Evolutionary conservation across 1,140 invertebrate species (phyloP).

Genomic region (Zaprionus tsacasi): DNA sequence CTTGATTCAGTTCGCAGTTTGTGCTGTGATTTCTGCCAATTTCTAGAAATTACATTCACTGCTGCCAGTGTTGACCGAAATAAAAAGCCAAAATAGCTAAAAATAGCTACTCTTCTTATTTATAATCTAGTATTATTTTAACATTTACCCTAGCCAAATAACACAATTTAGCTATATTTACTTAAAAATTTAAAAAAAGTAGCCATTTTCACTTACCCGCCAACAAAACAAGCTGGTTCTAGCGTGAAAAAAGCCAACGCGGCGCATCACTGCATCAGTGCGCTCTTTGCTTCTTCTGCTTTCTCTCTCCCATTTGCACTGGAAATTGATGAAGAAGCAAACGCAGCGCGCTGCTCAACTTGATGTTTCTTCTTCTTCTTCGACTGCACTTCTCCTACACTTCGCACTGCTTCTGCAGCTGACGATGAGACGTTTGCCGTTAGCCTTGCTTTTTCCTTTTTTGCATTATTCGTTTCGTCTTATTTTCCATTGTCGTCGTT

Average conservation of each 20-base stretch:
- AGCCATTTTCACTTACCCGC: background rate
- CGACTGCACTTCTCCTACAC: conserved; percentile 26
- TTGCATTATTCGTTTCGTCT: conserved; percentile 16
- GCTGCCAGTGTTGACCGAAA: conserved; percentile 18
- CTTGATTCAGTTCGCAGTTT: conserved; percentile 14
- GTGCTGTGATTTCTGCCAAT: conserved; percentile 50
- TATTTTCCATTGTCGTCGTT: conserved; percentile 4
- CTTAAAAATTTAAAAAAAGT: background rate
- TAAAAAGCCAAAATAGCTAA: background rate
- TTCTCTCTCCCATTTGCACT: conserved; percentile 18
- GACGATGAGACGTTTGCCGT: conserved; percentile 44
- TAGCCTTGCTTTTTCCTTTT: conserved; percentile 26
- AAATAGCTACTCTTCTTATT: background rate
- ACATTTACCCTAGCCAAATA: too few relatives aligned
- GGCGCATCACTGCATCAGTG: background rate
- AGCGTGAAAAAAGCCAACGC: background rate
- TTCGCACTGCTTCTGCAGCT: conserved; percentile 20
- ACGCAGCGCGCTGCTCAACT: conserved; percentile 55
- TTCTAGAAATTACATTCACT: conserved; percentile 36
- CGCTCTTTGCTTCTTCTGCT: conserved; percentile 2
- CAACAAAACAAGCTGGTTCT: background rate
- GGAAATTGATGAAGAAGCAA: conserved; percentile 63
- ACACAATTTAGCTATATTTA: background rate
- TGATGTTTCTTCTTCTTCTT: conserved; percentile 38
- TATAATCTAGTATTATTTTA: background rate